Conservation (phyloP, 2,797 vertebrate species). For the Lutjanus campechanus region DNA sequence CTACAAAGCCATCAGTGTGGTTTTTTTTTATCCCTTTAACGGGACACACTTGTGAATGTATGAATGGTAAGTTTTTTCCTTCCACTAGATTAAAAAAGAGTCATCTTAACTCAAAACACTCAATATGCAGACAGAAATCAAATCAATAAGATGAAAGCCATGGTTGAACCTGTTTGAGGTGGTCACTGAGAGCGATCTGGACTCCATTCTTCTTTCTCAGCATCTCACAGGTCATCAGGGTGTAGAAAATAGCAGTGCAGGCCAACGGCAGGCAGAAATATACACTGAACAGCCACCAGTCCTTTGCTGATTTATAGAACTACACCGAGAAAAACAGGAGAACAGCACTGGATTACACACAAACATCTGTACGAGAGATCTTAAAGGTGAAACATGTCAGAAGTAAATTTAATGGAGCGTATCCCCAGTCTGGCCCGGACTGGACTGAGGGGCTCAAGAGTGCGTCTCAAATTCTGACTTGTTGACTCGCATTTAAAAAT, state of each 20-base stretch:
- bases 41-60: neutral
- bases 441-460: neutral
- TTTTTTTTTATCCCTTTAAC: conserved; percentile 2
- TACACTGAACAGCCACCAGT: conserved; percentile 97
- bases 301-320: conserved; percentile 95
- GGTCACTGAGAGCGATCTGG: conserved; percentile 85
- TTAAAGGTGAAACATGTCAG: conserved; percentile 26
- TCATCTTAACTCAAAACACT: neutral
- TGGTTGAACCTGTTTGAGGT: conserved; percentile 82
- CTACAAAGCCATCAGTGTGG: neutral
- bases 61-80: neutral
- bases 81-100: too few species aligned
- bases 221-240: conserved; percentile 96
- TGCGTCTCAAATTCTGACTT: conserved; percentile 32
- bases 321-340: conserved; percentile 68
- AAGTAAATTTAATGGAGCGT: conserved; percentile 30
- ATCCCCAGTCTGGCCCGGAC: conserved; percentile 18
- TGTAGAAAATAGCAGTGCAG: conserved; percentile 95
- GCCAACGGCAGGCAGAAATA: conserved; percentile 97
- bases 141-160: neutral
- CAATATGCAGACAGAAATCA: neutral
- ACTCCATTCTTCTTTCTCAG: conserved; percentile 86
- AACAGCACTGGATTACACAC: conserved; percentile 22
- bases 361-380: conserved; percentile 35
- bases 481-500: conserved; percentile 30